These are phyloP conservation scores for Tychaedon coryphoeus DNA, from an alignment of 2,113 vertebrate genomes.

Conservation along the genomic window DNA sequence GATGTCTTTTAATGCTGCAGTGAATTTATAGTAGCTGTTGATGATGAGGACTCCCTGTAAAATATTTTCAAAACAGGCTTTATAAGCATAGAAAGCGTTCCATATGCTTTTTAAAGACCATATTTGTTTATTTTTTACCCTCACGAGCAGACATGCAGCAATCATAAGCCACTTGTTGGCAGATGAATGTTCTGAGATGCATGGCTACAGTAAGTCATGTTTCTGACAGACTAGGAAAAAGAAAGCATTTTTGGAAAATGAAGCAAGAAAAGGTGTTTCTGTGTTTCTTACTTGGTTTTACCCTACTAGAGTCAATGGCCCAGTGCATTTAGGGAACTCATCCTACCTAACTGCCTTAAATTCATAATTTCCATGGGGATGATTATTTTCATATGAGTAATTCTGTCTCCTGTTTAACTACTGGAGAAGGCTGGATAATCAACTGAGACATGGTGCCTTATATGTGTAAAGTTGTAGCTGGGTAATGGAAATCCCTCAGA, in stretches of 20 bases:
- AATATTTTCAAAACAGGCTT: not conserved
- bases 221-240: not conserved
- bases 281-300: not conserved
- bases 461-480: not conserved
- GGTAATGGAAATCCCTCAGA: not conserved
- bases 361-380: not conserved
- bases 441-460: not conserved
- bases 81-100: not conserved
- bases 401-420: not conserved
- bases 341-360: not conserved
- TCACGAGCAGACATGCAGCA: not conserved
- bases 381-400: not conserved
- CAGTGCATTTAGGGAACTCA: not conserved
- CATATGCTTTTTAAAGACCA: not conserved
- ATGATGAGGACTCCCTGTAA: not conserved
- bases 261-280: not conserved
- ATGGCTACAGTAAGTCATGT: not conserved
- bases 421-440: not conserved
- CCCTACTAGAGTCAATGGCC: not conserved
- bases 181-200: not conserved
- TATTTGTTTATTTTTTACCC: not conserved
- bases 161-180: rapidly evolving
- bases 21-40: not conserved
- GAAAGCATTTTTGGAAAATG: not conserved
- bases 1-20: not conserved